A percentile compares a stretch with the other conserved stretches of the same genome.
Evolutionary conservation across 2,888 invertebrate genomes (phyloP).

Genomic region (Gastracanthus pulcherrimus): DNA sequence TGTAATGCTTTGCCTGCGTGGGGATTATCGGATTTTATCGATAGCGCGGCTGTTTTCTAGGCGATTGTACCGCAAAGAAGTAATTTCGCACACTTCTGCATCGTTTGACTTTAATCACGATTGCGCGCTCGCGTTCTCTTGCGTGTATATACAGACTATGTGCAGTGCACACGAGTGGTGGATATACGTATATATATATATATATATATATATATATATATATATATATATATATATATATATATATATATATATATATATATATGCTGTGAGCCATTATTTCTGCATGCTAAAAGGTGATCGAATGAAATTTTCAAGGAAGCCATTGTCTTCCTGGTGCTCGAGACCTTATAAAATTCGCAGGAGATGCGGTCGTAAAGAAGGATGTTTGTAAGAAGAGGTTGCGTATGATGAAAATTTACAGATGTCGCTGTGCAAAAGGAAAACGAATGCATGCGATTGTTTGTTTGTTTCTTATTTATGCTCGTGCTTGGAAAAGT

Average conservation of each 20-base stretch:
- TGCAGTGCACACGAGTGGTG: no score
- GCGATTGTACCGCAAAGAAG: conserved; percentile 9
- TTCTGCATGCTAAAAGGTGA: not conserved
- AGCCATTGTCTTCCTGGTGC: not conserved
- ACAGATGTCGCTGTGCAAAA: no score
- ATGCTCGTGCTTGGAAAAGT: no score
- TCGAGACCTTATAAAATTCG: not conserved
- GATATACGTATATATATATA: not conserved
- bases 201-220: not conserved
- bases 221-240: not conserved
- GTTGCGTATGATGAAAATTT: no score
- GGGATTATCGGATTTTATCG: conserved; percentile 10
- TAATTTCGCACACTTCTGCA: conserved; percentile 4
- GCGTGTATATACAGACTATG: not conserved
- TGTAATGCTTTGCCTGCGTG: not conserved
- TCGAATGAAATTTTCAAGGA: not conserved
- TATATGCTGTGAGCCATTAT: not conserved
- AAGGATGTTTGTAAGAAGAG: no score
- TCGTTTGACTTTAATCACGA: conserved; percentile 28
- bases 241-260: not conserved
- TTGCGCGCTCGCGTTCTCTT: not conserved
- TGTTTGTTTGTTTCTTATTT: no score
- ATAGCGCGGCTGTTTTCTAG: conserved; percentile 16
- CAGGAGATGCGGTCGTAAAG: no score
- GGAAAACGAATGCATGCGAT: no score